Percentiles rank a stretch among this genome's conserved stretches.
Evolutionary conservation across 1,140 invertebrate genomes (phyloP).

Genomic region (Pachypsylla venusta): DNA sequence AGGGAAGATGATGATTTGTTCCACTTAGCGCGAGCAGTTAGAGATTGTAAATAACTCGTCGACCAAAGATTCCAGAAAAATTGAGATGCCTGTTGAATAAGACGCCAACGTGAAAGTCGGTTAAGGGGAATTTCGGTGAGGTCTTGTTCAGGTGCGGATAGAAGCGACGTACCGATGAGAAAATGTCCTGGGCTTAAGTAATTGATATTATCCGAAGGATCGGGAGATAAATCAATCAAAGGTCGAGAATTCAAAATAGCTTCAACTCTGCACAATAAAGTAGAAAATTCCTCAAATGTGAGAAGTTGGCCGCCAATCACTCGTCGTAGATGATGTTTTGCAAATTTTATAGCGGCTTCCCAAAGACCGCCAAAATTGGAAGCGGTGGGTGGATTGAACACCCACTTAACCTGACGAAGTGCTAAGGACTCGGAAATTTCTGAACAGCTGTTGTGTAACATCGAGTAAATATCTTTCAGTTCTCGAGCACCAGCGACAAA

Average conservation of each 20-base stretch:
- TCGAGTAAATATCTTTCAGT: slow-evolving; percentile 3
- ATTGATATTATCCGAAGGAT: slow-evolving; percentile 15
- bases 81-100: neutral
- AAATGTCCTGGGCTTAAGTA: slow-evolving; percentile 26
- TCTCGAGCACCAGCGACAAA: slow-evolving; percentile 17
- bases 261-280: slow-evolving; percentile 22
- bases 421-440: too few relatives aligned
- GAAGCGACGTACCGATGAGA: slow-evolving; percentile 19
- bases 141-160: neutral
- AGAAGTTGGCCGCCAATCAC: slow-evolving; percentile 16
- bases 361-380: slow-evolving; percentile 17
- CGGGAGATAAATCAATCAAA: slow-evolving; percentile 13
- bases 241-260: slow-evolving; percentile 21
- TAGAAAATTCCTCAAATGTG: slow-evolving; percentile 19
- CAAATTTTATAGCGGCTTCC: slow-evolving; percentile 23
- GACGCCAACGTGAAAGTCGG: neutral
- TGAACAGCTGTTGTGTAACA: too few relatives aligned
- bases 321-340: slow-evolving; percentile 21
- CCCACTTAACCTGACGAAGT: too few relatives aligned
- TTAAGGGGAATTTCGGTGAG: neutral
- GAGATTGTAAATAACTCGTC: slow-evolving; percentile 23
- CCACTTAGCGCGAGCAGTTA: neutral
- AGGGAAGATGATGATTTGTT: neutral
- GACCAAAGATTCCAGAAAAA: slow-evolving; percentile 27
- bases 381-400: slow-evolving; percentile 10